Conservation (phyloP, 1,140 invertebrate species). For the Drosophila sechellia region DNA sequence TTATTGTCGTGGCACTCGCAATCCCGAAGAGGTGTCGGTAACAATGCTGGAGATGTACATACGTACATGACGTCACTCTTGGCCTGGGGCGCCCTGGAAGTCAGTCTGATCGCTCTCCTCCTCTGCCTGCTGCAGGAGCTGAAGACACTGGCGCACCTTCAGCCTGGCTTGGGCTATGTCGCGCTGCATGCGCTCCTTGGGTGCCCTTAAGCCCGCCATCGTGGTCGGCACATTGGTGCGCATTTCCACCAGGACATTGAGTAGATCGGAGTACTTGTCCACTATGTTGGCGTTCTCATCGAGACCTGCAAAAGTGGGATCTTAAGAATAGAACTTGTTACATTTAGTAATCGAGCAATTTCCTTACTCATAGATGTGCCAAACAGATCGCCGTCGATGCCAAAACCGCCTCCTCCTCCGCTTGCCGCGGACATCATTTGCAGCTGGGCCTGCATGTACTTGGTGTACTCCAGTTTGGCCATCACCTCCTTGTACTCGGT, state of each 20-base stretch:
- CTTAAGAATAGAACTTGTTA: too few species aligned
- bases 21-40: slow-evolving; percentile 15
- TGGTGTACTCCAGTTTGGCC: slow-evolving; percentile 69
- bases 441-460: slow-evolving; percentile 58
- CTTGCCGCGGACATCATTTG: slow-evolving; percentile 44
- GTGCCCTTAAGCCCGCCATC: slow-evolving; percentile 37
- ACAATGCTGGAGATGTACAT: slow-evolving; percentile 5
- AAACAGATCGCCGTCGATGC: not conserved
- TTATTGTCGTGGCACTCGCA: slow-evolving; percentile 24
- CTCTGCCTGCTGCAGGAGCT: slow-evolving; percentile 29
- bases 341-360: too few species aligned
- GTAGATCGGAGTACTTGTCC: slow-evolving; percentile 44
- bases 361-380: slow-evolving; percentile 19
- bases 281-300: slow-evolving; percentile 42
- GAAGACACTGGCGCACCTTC: slow-evolving; percentile 43
- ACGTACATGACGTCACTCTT: slow-evolving; percentile 33
- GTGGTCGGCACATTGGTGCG: slow-evolving; percentile 40
- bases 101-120: not conserved
- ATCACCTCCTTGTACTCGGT: slow-evolving; percentile 64
- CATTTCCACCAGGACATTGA: slow-evolving; percentile 43
- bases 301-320: slow-evolving; percentile 3
- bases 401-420: not conserved
- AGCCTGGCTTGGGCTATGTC: slow-evolving; percentile 65
- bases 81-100: not conserved
- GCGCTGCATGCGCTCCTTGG: slow-evolving; percentile 62